A percentile compares a stretch with the other conserved stretches of the same genome.
Evolutionary conservation across 2,888 invertebrate species (phyloP).

Genomic region (Pseudococcus longispinus): DNA sequence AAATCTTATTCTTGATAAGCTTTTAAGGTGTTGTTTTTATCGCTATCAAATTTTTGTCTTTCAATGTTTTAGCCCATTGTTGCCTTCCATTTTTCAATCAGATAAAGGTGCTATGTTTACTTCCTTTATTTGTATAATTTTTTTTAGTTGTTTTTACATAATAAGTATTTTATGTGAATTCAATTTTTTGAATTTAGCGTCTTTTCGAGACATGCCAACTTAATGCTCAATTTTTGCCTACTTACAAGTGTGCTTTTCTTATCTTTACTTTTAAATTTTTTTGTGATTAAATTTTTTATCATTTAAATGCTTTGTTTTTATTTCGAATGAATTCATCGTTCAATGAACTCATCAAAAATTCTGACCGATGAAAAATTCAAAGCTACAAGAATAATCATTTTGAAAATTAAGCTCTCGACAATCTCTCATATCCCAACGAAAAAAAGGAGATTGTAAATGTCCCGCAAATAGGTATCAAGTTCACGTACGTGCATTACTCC

Average conservation of each 20-base stretch:
- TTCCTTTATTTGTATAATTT: neutral
- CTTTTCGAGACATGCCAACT: neutral
- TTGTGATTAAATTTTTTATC: constrained; percentile 10
- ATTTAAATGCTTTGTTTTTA: neutral
- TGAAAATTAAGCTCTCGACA: neutral
- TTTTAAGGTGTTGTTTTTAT: constrained; percentile 20
- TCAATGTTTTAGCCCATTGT: constrained; percentile 11
- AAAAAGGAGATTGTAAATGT: neutral
- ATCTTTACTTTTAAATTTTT: neutral
- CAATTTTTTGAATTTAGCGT: neutral
- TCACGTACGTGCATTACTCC: neutral
- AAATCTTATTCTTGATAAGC: neutral
- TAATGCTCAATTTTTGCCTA: neutral
- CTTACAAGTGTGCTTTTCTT: neutral
- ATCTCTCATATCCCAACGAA: neutral
- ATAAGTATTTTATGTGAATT: neutral
- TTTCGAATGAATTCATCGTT: neutral
- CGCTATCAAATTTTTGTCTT: constrained; percentile 31
- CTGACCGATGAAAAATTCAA: neutral
- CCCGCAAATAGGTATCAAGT: neutral
- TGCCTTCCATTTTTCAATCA: constrained; percentile 36
- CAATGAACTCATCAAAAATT: neutral
- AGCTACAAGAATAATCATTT: neutral
- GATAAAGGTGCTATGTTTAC: constrained; percentile 4
- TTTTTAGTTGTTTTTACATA: neutral